Percentiles rank a stretch among this genome's conserved stretches.
Evolutionary conservation across 2,797 vertebrate genomes (phyloP).

Genomic region (Natrix natrix): DNA sequence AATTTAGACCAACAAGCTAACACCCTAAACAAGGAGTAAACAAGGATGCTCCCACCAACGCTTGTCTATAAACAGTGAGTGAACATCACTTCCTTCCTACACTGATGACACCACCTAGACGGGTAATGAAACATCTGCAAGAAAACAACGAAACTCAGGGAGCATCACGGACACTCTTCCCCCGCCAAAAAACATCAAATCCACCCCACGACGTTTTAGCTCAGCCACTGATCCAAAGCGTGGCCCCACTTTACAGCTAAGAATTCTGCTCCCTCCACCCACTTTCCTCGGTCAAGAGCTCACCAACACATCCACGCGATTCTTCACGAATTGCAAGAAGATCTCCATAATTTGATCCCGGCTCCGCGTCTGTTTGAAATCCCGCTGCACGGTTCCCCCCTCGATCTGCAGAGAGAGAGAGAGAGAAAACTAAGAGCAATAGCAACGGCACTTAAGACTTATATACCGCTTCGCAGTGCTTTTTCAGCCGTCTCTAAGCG

Average conservation of each 20-base stretch:
- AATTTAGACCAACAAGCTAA: too few relatives aligned
- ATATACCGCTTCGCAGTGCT: too few relatives aligned
- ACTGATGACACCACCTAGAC: neutral
- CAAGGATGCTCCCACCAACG: too few relatives aligned
- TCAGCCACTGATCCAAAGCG: neutral
- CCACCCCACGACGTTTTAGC: neutral
- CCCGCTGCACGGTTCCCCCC: constrained; percentile 63
- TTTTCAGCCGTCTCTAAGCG: too few relatives aligned
- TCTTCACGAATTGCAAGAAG: constrained; percentile 78
- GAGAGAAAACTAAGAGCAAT: neutral
- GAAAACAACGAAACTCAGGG: too few relatives aligned
- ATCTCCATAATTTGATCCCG: constrained; percentile 76
- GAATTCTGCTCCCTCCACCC: neutral
- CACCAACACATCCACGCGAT: constrained; percentile 76
- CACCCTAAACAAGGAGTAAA: neutral
- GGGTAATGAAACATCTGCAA: too few relatives aligned
- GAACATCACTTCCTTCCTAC: too few relatives aligned
- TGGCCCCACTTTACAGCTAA: neutral
- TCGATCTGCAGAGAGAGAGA: constrained; percentile 56
- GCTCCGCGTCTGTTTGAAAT: constrained; percentile 80
- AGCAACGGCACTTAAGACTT: neutral
- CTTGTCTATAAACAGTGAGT: too few relatives aligned
- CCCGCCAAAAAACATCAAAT: too few relatives aligned
- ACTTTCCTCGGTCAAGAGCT: constrained; percentile 36
- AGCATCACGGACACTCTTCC: fast-evolving